Evolutionary conservation across 2,797 vertebrate genomes (phyloP).

Genomic region (Uromys caudimaculatus): DNA sequence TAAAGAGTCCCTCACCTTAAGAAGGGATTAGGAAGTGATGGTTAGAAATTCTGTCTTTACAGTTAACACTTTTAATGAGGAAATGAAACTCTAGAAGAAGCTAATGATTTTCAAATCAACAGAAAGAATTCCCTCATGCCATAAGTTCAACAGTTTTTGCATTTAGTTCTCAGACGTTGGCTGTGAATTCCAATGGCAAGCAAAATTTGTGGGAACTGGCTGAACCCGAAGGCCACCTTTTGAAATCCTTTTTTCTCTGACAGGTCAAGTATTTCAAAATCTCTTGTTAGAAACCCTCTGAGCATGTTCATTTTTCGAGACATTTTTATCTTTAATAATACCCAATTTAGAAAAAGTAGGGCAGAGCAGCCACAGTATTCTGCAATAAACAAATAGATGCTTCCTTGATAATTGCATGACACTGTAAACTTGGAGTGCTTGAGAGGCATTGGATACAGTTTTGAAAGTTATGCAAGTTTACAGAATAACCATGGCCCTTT

Average conservation of each 20-base stretch:
- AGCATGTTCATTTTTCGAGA: constrained; percentile 72
- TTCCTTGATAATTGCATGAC: constrained; percentile 79
- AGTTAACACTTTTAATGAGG: constrained; percentile 4
- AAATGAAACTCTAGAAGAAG: constrained; percentile 25
- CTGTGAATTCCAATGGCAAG: constrained; percentile 38
- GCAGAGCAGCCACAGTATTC: constrained; percentile 61
- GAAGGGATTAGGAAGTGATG: neutral
- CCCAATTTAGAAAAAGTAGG: constrained; percentile 77
- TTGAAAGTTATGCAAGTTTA: constrained; percentile 67
- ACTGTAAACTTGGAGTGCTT: constrained; percentile 67
- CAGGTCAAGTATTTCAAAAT: constrained; percentile 69
- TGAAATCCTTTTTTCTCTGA: constrained; percentile 63
- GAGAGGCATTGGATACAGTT: constrained; percentile 57
- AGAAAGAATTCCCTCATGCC: constrained; percentile 27
- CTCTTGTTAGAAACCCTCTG: constrained; percentile 71
- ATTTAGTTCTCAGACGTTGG: neutral
- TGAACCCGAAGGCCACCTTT: constrained; percentile 53
- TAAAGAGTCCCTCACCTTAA: neutral
- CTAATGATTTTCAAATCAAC: constrained; percentile 18
- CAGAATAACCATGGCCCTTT: neutral
- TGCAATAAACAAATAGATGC: constrained; percentile 73
- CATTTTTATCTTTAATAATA: constrained; percentile 68
- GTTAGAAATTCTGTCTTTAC: constrained; percentile 55
- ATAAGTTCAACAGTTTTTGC: constrained; percentile 37
- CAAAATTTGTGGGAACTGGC: constrained; percentile 55